Percentiles rank a stretch among this genome's conserved stretches.
Evolutionary conservation across 2,113 vertebrate species (phyloP).

Genomic region (Taurulus bubalis): DNA sequence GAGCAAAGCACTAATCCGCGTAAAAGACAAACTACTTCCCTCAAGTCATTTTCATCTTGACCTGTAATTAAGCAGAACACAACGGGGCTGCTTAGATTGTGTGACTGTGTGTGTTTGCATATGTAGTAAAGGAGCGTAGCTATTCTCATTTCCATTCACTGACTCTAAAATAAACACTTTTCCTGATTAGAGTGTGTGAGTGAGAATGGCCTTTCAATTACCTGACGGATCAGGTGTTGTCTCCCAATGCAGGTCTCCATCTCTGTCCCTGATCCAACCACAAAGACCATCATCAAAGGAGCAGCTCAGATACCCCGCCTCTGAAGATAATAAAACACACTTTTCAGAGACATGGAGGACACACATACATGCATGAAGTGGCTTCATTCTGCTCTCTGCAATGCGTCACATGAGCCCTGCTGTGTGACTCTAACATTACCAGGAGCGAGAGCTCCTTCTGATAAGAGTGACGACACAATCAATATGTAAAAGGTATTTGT

Average conservation of each 20-base stretch:
- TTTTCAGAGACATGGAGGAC: constrained; percentile 25
- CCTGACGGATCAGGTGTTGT: constrained; percentile 85
- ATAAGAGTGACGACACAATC: constrained; percentile 16
- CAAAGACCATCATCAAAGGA: constrained; percentile 94
- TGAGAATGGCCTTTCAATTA: constrained; percentile 48
- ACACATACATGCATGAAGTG: not conserved
- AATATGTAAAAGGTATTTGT: constrained; percentile 29
- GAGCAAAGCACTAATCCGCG: constrained; percentile 49
- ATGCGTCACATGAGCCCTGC: constrained; percentile 31
- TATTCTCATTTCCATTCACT: constrained; percentile 13
- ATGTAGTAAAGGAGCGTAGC: not conserved
- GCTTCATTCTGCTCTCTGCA: not conserved
- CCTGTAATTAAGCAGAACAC: constrained; percentile 59
- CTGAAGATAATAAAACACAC: constrained; percentile 74
- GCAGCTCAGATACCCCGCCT: constrained; percentile 90
- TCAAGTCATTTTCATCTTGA: constrained; percentile 54
- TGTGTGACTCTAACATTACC: constrained; percentile 1
- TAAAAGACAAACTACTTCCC: constrained; percentile 52
- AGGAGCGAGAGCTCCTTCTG: constrained; percentile 2
- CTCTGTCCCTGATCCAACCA: constrained; percentile 91
- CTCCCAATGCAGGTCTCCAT: constrained; percentile 92
- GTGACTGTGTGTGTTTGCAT: not conserved
- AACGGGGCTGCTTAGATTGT: constrained; percentile 22
- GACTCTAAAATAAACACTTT: constrained; percentile 21
- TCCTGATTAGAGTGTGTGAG: not conserved